Evolutionary conservation across 2,888 invertebrate genomes (phyloP).

Genomic region (Dermolepida albohirtum): DNA sequence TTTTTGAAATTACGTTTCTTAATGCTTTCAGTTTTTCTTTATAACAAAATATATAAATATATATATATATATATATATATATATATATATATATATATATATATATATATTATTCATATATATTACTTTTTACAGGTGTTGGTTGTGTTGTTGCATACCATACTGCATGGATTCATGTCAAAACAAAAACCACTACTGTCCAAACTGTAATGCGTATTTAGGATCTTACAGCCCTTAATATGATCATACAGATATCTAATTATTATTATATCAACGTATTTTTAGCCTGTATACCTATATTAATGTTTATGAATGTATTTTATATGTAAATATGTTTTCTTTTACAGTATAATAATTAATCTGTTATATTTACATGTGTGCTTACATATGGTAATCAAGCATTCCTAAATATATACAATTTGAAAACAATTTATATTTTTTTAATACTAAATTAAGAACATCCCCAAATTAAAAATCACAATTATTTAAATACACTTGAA

Average conservation of each 20-base stretch:
- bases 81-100: no score
- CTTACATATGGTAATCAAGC: no score
- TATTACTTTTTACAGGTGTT: conserved; percentile 41
- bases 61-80: no score
- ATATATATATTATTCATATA: not conserved
- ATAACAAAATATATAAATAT: no score
- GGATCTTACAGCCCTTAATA: conserved; percentile 26
- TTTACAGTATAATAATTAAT: not conserved
- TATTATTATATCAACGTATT: conserved; percentile 4
- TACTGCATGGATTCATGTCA: conserved; percentile 41
- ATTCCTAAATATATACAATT: no score
- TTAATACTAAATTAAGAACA: no score
- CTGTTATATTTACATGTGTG: no score
- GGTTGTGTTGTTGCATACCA: conserved; percentile 42
- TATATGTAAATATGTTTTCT: not conserved
- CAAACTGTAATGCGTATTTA: conserved; percentile 34
- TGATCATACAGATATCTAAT: not conserved
- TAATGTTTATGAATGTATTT: not conserved
- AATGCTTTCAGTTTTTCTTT: no score
- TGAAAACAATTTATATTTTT: no score
- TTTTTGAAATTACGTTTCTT: no score
- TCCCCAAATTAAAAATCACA: no score
- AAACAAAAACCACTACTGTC: conserved; percentile 43
- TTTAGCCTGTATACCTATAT: not conserved
- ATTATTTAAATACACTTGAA: no score